These are phyloP conservation scores for Brachionus asplanchnoidis DNA, from an alignment of 1,140 invertebrate genomes.

Conservation along the genomic window DNA sequence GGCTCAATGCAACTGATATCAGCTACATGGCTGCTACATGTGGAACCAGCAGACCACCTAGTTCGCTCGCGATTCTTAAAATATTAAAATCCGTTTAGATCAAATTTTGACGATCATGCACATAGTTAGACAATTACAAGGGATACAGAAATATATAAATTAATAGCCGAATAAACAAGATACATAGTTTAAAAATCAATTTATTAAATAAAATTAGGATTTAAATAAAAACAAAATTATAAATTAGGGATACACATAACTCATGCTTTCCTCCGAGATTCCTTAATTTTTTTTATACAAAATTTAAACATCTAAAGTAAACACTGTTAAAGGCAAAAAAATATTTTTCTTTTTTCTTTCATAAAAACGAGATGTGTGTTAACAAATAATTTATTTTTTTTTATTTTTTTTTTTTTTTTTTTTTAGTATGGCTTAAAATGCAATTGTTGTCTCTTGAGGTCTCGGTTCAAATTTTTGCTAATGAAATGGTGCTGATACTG, in stretches of 20 bases:
- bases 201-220: conserved; percentile 8
- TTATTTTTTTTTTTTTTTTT: background rate
- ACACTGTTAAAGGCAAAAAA: conserved; percentile 6
- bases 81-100: conserved; percentile 3
- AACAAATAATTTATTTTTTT: background rate
- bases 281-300: background rate
- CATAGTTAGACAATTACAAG: conserved; percentile 12
- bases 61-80: conserved; percentile 39
- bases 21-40: conserved; percentile 22
- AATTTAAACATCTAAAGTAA: conserved; percentile 10
- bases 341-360: background rate
- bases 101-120: background rate
- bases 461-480: background rate
- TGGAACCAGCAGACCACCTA: conserved; percentile 38
- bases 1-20: background rate
- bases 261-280: conserved; percentile 2
- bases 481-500: background rate
- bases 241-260: conserved; percentile 9
- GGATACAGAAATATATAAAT: conserved; percentile 22
- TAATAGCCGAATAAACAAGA: background rate
- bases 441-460: conserved; percentile 3
- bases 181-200: background rate
- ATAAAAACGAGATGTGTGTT: conserved; percentile 5
- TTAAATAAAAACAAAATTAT: background rate
- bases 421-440: conserved; percentile 29